Evolutionary conservation across 2,113 vertebrate genomes (phyloP).

Genomic region (Apaloderma vittatum): DNA sequence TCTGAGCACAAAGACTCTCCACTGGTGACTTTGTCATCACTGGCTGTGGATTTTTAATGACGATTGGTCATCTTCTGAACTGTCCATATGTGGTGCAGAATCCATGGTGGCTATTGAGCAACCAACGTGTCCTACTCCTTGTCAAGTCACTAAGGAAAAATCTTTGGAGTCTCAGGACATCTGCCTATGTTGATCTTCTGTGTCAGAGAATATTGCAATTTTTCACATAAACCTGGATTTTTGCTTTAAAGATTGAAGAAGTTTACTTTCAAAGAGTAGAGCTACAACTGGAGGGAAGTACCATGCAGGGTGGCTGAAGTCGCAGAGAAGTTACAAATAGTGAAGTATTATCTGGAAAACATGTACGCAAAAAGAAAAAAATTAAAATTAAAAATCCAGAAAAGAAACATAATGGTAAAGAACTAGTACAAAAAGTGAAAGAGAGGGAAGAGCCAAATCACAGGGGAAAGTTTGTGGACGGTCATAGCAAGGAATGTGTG

Average conservation of each 20-base stretch:
- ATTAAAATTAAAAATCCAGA: neutral
- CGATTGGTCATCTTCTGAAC: neutral
- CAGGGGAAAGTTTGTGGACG: neutral
- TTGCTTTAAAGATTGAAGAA: neutral
- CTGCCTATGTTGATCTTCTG: neutral
- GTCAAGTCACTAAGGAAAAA: neutral
- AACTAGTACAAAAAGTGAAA: neutral
- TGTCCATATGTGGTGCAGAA: neutral
- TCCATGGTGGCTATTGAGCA: neutral
- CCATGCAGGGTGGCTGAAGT: neutral
- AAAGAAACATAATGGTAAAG: neutral
- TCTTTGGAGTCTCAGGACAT: neutral
- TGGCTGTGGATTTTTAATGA: neutral
- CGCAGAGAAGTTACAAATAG: neutral
- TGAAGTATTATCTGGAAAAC: neutral
- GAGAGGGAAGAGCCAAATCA: neutral
- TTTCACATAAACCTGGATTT: neutral
- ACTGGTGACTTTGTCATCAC: neutral
- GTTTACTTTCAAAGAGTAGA: neutral
- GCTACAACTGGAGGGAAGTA: neutral
- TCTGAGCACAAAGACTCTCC: neutral
- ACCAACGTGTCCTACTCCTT: neutral
- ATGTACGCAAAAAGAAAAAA: rapidly evolving
- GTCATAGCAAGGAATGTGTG: neutral
- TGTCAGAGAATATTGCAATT: neutral